These are phyloP conservation scores for Tetranychus piercei DNA, from an alignment of 2,888 invertebrate species.

Conservation along the genomic window DNA sequence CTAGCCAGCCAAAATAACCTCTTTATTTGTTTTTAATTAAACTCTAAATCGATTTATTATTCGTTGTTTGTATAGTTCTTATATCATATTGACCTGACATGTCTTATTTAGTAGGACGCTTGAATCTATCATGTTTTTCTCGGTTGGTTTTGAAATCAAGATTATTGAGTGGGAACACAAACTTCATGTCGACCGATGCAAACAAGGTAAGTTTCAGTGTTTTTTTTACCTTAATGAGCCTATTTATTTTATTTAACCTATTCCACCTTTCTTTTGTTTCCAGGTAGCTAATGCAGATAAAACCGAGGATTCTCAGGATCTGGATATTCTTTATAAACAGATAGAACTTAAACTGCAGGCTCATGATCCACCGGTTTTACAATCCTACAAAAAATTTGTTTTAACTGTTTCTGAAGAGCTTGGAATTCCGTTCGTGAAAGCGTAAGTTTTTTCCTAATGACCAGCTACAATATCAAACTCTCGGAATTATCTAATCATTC, in stretches of 20 bases:
- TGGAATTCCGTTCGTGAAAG: slow-evolving; percentile 50
- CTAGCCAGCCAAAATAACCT: too few relatives aligned
- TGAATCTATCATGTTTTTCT: neutral
- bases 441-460: slow-evolving; percentile 21
- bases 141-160: neutral
- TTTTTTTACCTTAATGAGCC: neutral
- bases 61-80: neutral
- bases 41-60: neutral
- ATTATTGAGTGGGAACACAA: neutral
- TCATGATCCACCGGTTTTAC: slow-evolving; percentile 65
- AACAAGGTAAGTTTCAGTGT: neutral
- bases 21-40: neutral
- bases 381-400: slow-evolving; percentile 71
- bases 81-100: too few relatives aligned
- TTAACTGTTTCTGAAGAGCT: slow-evolving; percentile 59
- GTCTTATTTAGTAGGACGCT: neutral
- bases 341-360: slow-evolving; percentile 69
- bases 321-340: slow-evolving; percentile 48
- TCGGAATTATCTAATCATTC: neutral
- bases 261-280: neutral
- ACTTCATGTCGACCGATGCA: neutral
- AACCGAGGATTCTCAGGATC: neutral
- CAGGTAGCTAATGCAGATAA: neutral
- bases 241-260: neutral
- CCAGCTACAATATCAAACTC: neutral